These are phyloP conservation scores for Adelognathus sp. DNA, from an alignment of 2,888 invertebrate species.

Conservation along the genomic window DNA sequence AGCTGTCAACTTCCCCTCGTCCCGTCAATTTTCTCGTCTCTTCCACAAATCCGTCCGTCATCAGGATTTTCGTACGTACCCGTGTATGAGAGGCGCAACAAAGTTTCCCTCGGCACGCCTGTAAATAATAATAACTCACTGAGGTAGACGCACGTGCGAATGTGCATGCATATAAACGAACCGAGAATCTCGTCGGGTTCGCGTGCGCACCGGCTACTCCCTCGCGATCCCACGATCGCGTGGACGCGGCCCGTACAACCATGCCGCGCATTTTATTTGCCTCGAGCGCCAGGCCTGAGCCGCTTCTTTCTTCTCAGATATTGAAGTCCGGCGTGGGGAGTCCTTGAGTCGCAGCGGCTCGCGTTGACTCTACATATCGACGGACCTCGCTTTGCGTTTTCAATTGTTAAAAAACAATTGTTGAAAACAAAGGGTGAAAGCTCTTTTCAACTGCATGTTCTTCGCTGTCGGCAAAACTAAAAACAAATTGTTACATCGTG, in stretches of 20 bases:
- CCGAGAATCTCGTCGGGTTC: conserved; percentile 15
- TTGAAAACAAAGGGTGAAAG: too few species aligned
- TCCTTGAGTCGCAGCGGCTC: conserved; percentile 23
- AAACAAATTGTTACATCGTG: conserved; percentile 66
- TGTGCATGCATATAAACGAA: conserved; percentile 7
- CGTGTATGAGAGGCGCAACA: background rate
- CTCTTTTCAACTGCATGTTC: conserved; percentile 23
- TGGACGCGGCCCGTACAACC: background rate
- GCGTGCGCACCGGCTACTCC: conserved; percentile 38
- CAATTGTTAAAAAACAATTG: too few species aligned
- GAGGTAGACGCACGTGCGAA: conserved; percentile 25
- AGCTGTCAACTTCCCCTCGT: conserved; percentile 12
- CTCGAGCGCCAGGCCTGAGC: conserved; percentile 16
- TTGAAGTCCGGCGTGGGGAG: background rate
- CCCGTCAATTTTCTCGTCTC: conserved; percentile 38
- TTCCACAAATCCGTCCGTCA: conserved; percentile 34
- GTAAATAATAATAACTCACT: conserved; percentile 33
- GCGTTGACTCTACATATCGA: conserved; percentile 7
- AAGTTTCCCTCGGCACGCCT: conserved; percentile 29
- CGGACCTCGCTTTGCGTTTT: background rate
- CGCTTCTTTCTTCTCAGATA: background rate
- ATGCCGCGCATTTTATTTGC: conserved; percentile 30
- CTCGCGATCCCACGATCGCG: conserved; percentile 47
- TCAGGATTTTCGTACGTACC: conserved; percentile 1
- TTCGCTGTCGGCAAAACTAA: conserved; percentile 65